These are phyloP conservation scores for Pipistrellus kuhlii DNA, from an alignment of 2,797 vertebrate genomes.

Conservation along the genomic window DNA sequence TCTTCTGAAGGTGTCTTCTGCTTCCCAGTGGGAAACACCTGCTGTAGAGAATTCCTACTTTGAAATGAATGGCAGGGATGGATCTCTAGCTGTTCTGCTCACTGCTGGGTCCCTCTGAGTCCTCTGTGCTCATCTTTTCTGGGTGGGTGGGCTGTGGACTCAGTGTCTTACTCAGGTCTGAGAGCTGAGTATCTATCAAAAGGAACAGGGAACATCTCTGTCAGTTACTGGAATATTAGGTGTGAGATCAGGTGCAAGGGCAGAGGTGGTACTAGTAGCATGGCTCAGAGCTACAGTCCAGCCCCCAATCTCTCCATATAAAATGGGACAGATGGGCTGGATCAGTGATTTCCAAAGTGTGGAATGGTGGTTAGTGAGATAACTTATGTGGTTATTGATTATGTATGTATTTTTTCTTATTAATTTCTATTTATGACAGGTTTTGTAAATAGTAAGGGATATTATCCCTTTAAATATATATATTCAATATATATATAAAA, in stretches of 20 bases:
- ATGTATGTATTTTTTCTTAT: not conserved
- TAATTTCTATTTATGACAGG: not conserved
- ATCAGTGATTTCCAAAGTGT: not conserved
- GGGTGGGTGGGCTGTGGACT: not conserved
- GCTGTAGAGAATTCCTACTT: not conserved
- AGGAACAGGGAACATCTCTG: not conserved
- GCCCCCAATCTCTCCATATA: not conserved
- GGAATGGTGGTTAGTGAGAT: not conserved
- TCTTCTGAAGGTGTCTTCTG: not conserved
- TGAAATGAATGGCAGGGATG: conserved; percentile 8
- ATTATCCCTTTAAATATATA: not conserved
- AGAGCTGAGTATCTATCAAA: not conserved
- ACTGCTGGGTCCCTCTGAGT: not conserved
- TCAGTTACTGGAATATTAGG: not conserved
- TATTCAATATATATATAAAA: not conserved
- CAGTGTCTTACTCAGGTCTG: not conserved
- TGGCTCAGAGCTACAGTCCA: not conserved
- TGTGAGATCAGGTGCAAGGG: not conserved
- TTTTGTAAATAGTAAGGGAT: not conserved
- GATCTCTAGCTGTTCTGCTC: not conserved
- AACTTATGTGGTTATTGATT: not conserved
- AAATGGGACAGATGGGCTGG: not conserved
- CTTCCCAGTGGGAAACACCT: not conserved
- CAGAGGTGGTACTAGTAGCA: not conserved
- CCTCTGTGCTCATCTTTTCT: not conserved